These are phyloP conservation scores for Aleadryas rufinucha DNA, from an alignment of 2,113 vertebrate species.

Conservation along the genomic window DNA sequence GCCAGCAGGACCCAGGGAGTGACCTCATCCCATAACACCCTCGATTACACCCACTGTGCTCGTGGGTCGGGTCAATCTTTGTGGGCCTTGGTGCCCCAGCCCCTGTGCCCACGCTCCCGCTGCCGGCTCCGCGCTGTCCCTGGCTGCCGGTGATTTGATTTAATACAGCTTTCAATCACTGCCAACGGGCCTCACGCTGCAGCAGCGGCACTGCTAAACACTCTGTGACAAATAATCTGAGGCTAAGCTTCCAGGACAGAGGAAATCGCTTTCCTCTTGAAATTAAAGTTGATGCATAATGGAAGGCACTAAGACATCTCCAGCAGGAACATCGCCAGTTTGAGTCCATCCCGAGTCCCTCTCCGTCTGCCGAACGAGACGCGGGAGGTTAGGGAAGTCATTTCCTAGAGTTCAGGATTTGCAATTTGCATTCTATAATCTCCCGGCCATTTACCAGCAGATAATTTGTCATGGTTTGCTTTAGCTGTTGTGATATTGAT, in stretches of 20 bases:
- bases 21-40: accelerated
- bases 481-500: constrained; percentile 76
- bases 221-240: constrained; percentile 20
- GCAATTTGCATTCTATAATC: constrained; percentile 67
- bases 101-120: accelerated
- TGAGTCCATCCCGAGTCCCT: neutral
- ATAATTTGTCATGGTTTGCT: constrained; percentile 76
- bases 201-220: neutral
- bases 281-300: constrained; percentile 60
- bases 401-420: constrained; percentile 46
- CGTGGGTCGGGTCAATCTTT: neutral
- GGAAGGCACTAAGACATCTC: constrained; percentile 40
- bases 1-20: neutral
- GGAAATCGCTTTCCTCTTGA: constrained; percentile 38
- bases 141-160: neutral
- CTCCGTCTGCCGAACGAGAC: neutral
- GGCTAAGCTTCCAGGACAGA: constrained; percentile 51
- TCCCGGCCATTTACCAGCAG: constrained; percentile 67
- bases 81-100: neutral
- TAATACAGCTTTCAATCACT: neutral
- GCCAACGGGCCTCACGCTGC: neutral
- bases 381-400: neutral
- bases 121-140: neutral
- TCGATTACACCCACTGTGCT: accelerated
- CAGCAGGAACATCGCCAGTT: constrained; percentile 37